Percentiles rank a stretch among this genome's conserved stretches.
These are phyloP conservation scores for Xerus inauris DNA, from an alignment of 2,113 vertebrate genomes.

Conservation along the genomic window DNA sequence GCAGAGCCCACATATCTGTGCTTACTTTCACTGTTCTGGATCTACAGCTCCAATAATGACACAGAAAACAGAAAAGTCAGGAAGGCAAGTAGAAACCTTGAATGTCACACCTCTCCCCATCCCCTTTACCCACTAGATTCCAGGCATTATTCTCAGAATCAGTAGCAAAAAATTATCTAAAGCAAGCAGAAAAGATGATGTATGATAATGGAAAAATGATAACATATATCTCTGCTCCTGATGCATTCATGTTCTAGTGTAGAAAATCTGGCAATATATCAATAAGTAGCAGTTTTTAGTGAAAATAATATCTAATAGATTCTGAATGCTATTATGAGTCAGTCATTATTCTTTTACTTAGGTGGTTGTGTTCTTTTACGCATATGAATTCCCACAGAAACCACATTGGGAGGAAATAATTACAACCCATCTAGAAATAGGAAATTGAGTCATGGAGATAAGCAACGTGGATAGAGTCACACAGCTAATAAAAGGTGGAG, in stretches of 20 bases:
- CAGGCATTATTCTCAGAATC: not conserved
- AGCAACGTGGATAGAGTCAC: not conserved
- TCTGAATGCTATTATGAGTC: not conserved
- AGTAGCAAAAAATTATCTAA: not conserved
- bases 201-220: no score
- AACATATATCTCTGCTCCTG: not conserved
- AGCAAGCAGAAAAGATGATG: not conserved
- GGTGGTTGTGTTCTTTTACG: not conserved
- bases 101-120: not conserved
- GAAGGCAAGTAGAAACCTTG: not conserved
- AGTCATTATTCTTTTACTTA: not conserved
- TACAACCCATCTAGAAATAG: constrained; percentile 18
- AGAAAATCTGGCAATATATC: not conserved
- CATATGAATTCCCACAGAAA: not conserved
- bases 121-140: not conserved
- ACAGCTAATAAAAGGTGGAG: not conserved
- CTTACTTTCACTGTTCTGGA: not conserved
- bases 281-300: not conserved
- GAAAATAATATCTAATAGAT: not conserved
- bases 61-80: not conserved
- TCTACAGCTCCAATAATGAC: not conserved
- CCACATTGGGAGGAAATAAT: constrained; percentile 13
- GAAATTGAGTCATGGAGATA: constrained; percentile 39
- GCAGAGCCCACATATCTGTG: not conserved
- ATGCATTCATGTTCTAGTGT: not conserved